Evolutionary conservation across 2,113 vertebrate species (phyloP).

Genomic region (Scortum barcoo): DNA sequence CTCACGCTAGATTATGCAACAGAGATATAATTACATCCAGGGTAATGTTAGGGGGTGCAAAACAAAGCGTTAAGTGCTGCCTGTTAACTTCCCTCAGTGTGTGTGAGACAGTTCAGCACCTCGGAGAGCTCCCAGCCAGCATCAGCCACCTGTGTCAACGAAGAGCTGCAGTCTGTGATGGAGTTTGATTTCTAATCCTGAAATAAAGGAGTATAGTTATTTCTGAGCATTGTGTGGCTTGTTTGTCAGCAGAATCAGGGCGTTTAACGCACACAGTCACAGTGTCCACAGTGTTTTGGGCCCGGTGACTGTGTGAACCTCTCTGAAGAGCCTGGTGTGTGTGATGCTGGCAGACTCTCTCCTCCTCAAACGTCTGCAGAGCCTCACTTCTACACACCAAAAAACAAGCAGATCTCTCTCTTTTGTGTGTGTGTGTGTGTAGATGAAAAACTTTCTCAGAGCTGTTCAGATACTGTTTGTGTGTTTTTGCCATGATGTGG

Average conservation of each 20-base stretch:
- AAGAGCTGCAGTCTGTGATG: not conserved
- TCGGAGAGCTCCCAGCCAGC: conserved; percentile 66
- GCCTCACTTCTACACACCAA: not conserved
- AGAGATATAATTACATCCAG: conserved; percentile 28
- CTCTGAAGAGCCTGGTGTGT: not conserved
- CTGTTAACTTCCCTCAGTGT: conserved; percentile 5
- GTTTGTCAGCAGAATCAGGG: not conserved
- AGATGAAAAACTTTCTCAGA: not conserved
- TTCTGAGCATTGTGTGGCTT: not conserved
- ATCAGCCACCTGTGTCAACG: conserved; percentile 42
- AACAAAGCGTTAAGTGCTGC: not conserved
- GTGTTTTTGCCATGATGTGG: not conserved
- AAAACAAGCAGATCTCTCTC: not conserved
- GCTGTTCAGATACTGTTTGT: not conserved
- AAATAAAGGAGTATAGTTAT: not conserved
- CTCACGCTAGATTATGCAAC: conserved; percentile 47
- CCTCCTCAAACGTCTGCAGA: not conserved
- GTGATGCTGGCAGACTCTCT: not conserved
- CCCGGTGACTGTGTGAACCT: not conserved
- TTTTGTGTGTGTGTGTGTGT: too few relatives aligned
- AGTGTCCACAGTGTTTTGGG: too few relatives aligned
- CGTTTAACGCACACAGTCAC: not conserved
- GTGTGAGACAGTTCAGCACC: conserved; percentile 71
- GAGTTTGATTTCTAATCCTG: not conserved
- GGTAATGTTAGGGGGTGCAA: not conserved